Conservation (phyloP, 2,113 vertebrate genomes). For the Nesogale talazaci region DNA sequence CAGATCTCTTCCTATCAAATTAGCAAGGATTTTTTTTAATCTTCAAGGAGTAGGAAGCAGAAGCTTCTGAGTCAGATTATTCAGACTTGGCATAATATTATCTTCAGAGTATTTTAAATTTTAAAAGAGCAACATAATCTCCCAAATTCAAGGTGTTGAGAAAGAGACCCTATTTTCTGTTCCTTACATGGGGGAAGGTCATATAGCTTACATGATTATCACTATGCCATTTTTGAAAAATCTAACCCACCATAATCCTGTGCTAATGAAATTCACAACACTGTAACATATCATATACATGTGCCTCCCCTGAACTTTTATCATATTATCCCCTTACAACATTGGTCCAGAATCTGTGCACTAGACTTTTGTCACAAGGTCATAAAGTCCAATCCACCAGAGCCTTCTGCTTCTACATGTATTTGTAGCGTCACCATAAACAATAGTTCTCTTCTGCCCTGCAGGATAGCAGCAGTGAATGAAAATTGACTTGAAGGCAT, state of each 20-base stretch:
- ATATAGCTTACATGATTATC: not conserved
- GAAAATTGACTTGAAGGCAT: no score
- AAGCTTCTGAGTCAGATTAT: not conserved
- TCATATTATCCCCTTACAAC: not conserved
- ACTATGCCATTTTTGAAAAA: not conserved
- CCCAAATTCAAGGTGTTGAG: not conserved
- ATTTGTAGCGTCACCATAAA: no score
- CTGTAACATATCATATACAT: no score
- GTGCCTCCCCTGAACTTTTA: not conserved
- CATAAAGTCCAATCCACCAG: no score
- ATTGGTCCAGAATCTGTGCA: not conserved
- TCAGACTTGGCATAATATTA: not conserved
- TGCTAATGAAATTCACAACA: no score
- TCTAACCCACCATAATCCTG: not conserved
- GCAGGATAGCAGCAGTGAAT: no score
- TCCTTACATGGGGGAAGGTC: not conserved
- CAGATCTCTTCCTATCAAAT: not conserved
- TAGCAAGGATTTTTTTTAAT: not conserved
- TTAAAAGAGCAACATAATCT: not conserved
- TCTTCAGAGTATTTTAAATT: not conserved
- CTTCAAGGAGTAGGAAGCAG: not conserved
- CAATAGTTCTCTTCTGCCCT: no score
- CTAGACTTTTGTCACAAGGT: no score
- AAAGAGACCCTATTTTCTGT: not conserved
- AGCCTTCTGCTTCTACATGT: no score